Percentiles rank a stretch among this genome's conserved stretches.
Evolutionary conservation across 2,888 invertebrate species (phyloP).

Genomic region (Phrixothrix hirtus): DNA sequence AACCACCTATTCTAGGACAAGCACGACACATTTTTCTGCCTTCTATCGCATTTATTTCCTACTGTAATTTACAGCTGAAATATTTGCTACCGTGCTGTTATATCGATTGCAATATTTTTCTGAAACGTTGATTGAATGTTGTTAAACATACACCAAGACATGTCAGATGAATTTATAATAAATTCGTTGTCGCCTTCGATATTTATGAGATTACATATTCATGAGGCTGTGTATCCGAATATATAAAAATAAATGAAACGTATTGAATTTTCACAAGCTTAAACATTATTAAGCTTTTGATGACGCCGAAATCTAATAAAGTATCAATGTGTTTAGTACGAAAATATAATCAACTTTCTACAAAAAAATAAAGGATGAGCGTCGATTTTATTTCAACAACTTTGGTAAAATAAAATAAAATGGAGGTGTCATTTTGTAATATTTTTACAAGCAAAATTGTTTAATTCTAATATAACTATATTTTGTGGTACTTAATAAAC

Average conservation of each 20-base stretch:
- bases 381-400: too few species aligned
- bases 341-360: not conserved
- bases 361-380: too few species aligned
- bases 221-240: not conserved
- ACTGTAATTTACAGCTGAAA: slow-evolving; percentile 28
- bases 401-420: too few species aligned
- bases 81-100: slow-evolving; percentile 25
- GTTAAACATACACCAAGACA: slow-evolving; percentile 16
- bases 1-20: slow-evolving; percentile 14
- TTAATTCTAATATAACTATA: too few species aligned
- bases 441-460: too few species aligned
- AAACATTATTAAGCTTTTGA: not conserved
- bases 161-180: too few species aligned
- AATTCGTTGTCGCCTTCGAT: too few species aligned
- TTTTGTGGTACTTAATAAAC: too few species aligned
- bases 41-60: slow-evolving; percentile 25
- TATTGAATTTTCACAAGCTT: not conserved
- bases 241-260: not conserved
- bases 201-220: too few species aligned
- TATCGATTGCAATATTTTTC: slow-evolving; percentile 25
- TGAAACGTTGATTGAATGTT: slow-evolving; percentile 26
- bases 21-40: slow-evolving; percentile 27
- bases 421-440: too few species aligned
- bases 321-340: not conserved
- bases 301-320: not conserved